These are phyloP conservation scores for Octodonta nipae DNA, from an alignment of 2,888 invertebrate species.

Conservation along the genomic window DNA sequence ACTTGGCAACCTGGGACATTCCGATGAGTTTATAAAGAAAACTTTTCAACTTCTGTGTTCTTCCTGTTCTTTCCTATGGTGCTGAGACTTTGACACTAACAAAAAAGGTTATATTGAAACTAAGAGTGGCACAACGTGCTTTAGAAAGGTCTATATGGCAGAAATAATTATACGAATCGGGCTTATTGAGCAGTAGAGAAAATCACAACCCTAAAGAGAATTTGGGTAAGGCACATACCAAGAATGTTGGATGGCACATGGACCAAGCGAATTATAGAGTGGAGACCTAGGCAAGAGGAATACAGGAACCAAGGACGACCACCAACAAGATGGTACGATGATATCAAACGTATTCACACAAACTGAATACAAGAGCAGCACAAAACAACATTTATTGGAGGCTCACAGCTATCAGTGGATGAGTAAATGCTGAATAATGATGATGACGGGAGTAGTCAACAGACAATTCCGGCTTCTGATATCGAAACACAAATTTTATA, in stretches of 20 bases:
- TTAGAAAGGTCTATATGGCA: too few species aligned
- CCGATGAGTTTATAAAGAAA: background rate
- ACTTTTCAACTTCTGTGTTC: too few species aligned
- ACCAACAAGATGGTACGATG: conserved; percentile 1
- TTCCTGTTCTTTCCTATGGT: background rate
- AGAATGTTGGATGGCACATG: too few species aligned
- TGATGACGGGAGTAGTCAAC: too few species aligned
- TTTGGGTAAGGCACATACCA: too few species aligned
- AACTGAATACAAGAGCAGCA: background rate
- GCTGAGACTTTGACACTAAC: conserved; percentile 1
- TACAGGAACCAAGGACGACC: conserved; percentile 1
- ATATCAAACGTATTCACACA: background rate
- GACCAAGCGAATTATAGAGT: conserved; percentile 1
- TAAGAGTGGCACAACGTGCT: conserved; percentile 1
- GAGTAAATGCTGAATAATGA: too few species aligned
- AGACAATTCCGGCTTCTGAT: too few species aligned
- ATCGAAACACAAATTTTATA: too few species aligned
- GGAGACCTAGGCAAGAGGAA: background rate
- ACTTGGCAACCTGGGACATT: too few species aligned
- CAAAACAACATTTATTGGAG: background rate
- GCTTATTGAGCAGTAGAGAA: conserved; percentile 1
- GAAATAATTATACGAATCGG: too few species aligned
- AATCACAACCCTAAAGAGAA: conserved; percentile 1
- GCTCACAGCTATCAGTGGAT: background rate
- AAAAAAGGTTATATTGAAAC: conserved; percentile 1